Conservation (phyloP, 2,113 vertebrate genomes). For the Alosa alosa region DNA sequence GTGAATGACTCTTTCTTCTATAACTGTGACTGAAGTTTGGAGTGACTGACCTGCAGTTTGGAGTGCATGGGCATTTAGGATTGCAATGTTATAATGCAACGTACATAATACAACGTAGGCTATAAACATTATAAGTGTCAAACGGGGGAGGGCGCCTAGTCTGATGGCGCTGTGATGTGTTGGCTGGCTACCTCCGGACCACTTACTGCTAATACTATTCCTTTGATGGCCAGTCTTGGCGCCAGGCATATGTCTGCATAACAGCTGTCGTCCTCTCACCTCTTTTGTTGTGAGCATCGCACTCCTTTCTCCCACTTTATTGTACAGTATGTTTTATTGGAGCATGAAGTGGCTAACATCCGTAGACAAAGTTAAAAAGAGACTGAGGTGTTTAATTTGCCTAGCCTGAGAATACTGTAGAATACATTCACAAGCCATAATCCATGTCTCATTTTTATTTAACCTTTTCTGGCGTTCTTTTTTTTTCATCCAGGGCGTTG, state of each 20-base stretch:
- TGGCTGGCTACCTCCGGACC: neutral
- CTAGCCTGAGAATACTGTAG: too few relatives aligned
- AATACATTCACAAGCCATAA: too few relatives aligned
- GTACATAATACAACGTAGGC: neutral
- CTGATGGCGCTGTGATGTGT: neutral
- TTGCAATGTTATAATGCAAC: neutral
- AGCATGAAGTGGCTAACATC: neutral
- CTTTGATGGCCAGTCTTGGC: neutral
- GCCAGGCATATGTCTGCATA: neutral
- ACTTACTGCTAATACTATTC: neutral
- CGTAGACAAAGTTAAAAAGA: neutral
- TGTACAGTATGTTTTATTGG: too few relatives aligned
- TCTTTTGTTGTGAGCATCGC: neutral
- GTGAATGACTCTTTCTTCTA: neutral
- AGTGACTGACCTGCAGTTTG: too few relatives aligned
- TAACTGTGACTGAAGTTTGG: too few relatives aligned
- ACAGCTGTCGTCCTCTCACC: neutral
- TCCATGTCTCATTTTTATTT: neutral
- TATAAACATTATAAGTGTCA: too few relatives aligned
- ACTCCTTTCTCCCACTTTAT: neutral
- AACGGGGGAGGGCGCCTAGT: neutral
- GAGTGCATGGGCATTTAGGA: neutral
- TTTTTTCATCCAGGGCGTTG: neutral
- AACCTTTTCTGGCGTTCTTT: neutral
- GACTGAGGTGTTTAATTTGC: neutral